These are phyloP conservation scores for Panagrolaimus sp. DNA, from an alignment of 1,140 invertebrate species.

Conservation along the genomic window DNA sequence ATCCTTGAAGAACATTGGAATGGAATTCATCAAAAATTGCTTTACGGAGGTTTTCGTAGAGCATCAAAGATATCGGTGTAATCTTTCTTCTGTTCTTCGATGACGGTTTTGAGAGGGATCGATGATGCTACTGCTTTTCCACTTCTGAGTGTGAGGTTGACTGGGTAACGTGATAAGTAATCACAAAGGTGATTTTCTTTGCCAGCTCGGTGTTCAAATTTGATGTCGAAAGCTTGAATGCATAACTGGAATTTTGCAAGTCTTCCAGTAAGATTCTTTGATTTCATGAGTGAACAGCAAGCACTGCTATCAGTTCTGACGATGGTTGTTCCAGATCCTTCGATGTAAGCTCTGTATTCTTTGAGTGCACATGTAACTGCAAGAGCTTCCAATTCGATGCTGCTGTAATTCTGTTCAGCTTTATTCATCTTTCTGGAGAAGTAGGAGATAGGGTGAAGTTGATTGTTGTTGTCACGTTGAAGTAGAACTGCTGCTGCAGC, in stretches of 20 bases:
- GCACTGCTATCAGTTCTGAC: slow-evolving; percentile 28
- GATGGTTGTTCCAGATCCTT: slow-evolving; percentile 23
- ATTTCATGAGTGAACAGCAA: slow-evolving; percentile 23
- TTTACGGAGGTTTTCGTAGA: neutral
- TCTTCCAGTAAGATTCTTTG: slow-evolving; percentile 26
- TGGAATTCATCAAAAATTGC: neutral
- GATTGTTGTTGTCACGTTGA: slow-evolving; percentile 15
- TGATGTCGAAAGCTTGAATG: slow-evolving; percentile 18
- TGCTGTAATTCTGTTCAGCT: slow-evolving; percentile 26
- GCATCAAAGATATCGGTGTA: neutral
- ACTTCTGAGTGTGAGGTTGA: neutral
- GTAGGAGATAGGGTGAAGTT: slow-evolving; percentile 24
- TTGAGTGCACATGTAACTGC: slow-evolving; percentile 22
- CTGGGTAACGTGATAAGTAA: slow-evolving; percentile 23
- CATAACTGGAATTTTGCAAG: slow-evolving; percentile 23
- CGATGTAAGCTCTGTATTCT: slow-evolving; percentile 25
- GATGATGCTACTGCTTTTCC: too few species aligned
- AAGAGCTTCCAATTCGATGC: slow-evolving; percentile 29
- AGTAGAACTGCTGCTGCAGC: slow-evolving; percentile 25
- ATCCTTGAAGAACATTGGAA: slow-evolving; percentile 14
- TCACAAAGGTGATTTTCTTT: slow-evolving; percentile 20
- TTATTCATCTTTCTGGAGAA: slow-evolving; percentile 21
- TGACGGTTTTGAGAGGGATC: too few species aligned
- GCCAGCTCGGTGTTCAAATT: slow-evolving; percentile 20
- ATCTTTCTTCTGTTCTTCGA: too few species aligned